Conservation (phyloP, 2,113 vertebrate species). For the Illadopsis cleaveri region DNA sequence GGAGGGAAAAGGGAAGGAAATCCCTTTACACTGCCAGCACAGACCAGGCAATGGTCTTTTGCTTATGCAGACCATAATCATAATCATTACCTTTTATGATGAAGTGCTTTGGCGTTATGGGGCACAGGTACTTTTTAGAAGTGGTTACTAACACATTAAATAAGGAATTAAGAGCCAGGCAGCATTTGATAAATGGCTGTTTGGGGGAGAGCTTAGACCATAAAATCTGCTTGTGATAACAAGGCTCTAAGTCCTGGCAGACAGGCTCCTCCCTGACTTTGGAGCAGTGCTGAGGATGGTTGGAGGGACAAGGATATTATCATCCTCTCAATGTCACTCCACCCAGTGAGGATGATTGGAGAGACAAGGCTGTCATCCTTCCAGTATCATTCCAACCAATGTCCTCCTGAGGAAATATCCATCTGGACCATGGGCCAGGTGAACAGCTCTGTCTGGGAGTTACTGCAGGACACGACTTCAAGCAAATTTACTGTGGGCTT, state of each 20-base stretch:
- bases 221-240: conserved; percentile 29
- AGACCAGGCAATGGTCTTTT: conserved; percentile 42
- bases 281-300: neutral
- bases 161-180: conserved; percentile 32
- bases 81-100: conserved; percentile 63
- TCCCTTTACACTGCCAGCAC: conserved; percentile 1
- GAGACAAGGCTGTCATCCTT: neutral
- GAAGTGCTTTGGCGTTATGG: conserved; percentile 43
- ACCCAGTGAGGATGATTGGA: neutral
- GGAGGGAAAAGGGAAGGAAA: neutral
- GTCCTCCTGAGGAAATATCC: neutral
- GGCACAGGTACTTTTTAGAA: conserved; percentile 35
- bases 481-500: neutral
- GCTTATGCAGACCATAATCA: conserved; percentile 62
- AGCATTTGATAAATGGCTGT: conserved; percentile 51
- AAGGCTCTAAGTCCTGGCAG: neutral
- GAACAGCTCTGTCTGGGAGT: neutral
- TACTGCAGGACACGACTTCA: neutral
- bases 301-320: neutral
- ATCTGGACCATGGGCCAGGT: too few species aligned
- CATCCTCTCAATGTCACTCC: neutral
- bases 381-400: neutral
- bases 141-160: conserved; percentile 66
- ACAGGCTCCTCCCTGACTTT: neutral
- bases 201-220: conserved; percentile 30